A percentile compares a stretch with the other conserved stretches of the same genome.
These are phyloP conservation scores for Enteromius anoplus DNA, from an alignment of 2,797 vertebrate species.

Conservation along the genomic window DNA sequence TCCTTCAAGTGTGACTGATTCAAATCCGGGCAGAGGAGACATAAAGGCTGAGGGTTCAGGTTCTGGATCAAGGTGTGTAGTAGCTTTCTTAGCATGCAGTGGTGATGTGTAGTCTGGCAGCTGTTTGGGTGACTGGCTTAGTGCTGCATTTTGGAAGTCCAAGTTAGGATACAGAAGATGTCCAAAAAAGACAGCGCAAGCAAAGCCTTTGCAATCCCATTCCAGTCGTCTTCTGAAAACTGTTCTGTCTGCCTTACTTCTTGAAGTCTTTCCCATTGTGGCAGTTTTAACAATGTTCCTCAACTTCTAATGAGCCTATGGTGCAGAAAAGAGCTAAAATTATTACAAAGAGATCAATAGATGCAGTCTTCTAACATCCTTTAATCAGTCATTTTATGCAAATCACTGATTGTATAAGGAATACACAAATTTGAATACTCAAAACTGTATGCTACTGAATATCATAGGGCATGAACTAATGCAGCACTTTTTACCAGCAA, in stretches of 20 bases:
- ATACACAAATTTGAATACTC: not conserved
- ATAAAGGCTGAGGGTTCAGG: slow-evolving; percentile 21
- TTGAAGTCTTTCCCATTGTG: not conserved
- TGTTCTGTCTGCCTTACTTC: slow-evolving; percentile 1
- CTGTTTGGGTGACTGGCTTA: slow-evolving; percentile 24
- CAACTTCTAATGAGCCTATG: not conserved
- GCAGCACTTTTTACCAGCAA: not conserved
- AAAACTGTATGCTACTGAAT: not conserved
- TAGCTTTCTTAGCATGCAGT: slow-evolving; percentile 22
- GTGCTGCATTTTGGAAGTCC: slow-evolving; percentile 6
- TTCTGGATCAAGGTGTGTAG: not conserved
- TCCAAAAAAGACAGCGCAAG: not conserved
- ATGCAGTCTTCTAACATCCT: not conserved
- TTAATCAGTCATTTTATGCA: not conserved
- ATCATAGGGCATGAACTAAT: not conserved
- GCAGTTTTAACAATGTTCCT: not conserved
- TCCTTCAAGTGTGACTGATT: slow-evolving; percentile 19
- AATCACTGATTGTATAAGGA: not conserved
- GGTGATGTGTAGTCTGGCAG: slow-evolving; percentile 8
- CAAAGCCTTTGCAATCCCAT: not conserved
- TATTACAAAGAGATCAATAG: not conserved
- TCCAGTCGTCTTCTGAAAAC: not conserved
- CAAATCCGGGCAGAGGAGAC: not conserved
- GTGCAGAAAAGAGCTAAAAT: not conserved
- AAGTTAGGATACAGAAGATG: not conserved